Evolutionary conservation across 2,888 invertebrate species (phyloP), one percentile per base, ranked within the genome.

Genomic region (Morpho achilles): DNA sequence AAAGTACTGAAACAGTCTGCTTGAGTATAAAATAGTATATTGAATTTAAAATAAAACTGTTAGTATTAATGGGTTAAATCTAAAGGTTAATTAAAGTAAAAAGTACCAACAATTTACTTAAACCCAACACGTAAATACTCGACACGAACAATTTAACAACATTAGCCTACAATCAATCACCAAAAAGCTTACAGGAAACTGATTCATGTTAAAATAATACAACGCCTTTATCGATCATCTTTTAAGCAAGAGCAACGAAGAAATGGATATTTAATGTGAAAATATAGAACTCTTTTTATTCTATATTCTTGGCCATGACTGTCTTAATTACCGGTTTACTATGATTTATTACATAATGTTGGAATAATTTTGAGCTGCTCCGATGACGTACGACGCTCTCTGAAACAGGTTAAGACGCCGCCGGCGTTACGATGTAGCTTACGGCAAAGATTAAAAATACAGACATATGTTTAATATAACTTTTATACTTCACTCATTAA

Each of bases 291-390:
- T 82, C 79, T 83, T 86, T 84, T 84, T 83, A 82, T 80, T 82
- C 74, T 70, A 70, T 77, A 84, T 84, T 86, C 83, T 32, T 83
- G 85, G 85, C 81, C 87, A 82, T 86, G 86, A 87, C 84, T 85
- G 86, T 86, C 85, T 88, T 90, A 90, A 90, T 90, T 90, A 89
- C 88, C 73, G 83, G 88, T 82, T 85, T 83, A 87, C 86, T 85
- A 89, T 90, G 89, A 90, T 90, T 90, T 90, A 90, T 89, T 84
- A 79, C 84, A 80, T 84, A 85, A 87, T 82, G 80, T 76, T 72
- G 81, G 87, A 86, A 88, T 87, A 83, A 84, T 87, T 87, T 85
- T 77, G 75, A 85, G 80, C 75, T 80, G 66, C 77, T 56, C 77
- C 85, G 82, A 86, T 87, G 88, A 88, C 87, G 87, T 87, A 88